phyloP scores from a whole-genome alignment of 92 coral and sea anemone species.

The Isaurus tuberculatus region DNA sequence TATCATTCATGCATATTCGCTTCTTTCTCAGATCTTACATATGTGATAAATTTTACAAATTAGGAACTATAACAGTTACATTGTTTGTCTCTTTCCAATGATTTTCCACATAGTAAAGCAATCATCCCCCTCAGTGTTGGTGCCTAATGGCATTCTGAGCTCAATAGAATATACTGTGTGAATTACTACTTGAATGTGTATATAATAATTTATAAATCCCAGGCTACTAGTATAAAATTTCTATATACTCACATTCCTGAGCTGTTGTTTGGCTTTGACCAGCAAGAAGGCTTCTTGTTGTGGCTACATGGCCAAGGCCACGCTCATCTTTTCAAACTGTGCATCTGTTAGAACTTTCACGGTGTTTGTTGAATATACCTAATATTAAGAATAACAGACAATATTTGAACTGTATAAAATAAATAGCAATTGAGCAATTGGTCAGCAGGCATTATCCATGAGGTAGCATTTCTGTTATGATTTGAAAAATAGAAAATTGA shows the following conservation, averaged over 20 bases:
- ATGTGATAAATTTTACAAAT: constrained; percentile 11
- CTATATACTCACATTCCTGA: constrained; percentile 26
- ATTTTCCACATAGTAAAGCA: constrained; percentile 13
- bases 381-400: constrained; percentile 7
- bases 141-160: constrained; percentile 16
- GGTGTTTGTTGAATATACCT: background rate
- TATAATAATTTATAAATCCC: background rate
- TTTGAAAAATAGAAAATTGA: constrained; percentile 27
- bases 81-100: constrained; percentile 1
- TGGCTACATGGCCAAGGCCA: constrained; percentile 24
- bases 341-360: constrained; percentile 4
- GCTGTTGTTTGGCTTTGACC: constrained; percentile 30
- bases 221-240: background rate
- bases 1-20: constrained; percentile 12
- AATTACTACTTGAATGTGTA: background rate
- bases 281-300: constrained; percentile 20
- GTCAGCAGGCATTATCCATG: constrained; percentile 31
- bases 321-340: constrained; percentile 14
- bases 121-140: constrained; percentile 23
- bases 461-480: constrained; percentile 31
- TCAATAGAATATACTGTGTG: constrained; percentile 21
- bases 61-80: constrained; percentile 1
- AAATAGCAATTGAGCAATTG: constrained; percentile 16
- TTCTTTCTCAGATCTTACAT: constrained; percentile 17
- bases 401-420: constrained; percentile 10